Evolutionary conservation across 2,888 invertebrate genomes (phyloP).

Genomic region (Stenodema calcarata): DNA sequence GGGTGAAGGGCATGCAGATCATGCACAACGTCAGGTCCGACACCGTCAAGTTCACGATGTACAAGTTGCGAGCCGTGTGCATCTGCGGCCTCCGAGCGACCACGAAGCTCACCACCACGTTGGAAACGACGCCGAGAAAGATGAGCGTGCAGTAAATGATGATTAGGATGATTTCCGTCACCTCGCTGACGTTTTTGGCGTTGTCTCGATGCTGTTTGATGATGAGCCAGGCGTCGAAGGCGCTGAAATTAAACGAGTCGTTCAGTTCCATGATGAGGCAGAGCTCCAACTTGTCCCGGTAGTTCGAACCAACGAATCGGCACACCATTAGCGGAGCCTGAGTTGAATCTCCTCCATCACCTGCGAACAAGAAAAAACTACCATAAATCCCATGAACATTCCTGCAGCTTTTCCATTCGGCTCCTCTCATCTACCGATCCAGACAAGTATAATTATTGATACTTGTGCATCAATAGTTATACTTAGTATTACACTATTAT

Average conservation of each 20-base stretch:
- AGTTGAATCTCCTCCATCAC: conserved; percentile 23
- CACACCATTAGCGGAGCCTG: conserved; percentile 48
- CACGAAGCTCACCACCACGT: conserved; percentile 61
- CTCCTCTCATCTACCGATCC: too few species aligned
- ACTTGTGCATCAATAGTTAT: too few species aligned
- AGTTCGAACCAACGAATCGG: conserved; percentile 38
- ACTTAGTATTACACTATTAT: too few species aligned
- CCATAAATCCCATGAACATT: not conserved
- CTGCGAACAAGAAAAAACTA: not conserved
- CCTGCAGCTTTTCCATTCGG: not conserved
- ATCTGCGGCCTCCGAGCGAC: conserved; percentile 60
- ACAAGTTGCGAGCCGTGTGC: conserved; percentile 63
- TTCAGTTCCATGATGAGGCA: conserved; percentile 55
- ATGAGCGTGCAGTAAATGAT: conserved; percentile 60
- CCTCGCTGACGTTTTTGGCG: conserved; percentile 55
- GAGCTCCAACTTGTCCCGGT: conserved; percentile 42
- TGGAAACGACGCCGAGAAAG: conserved; percentile 60
- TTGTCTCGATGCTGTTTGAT: conserved; percentile 55
- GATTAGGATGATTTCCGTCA: conserved; percentile 59
- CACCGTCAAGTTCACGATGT: conserved; percentile 68
- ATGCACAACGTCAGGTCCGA: conserved; percentile 67
- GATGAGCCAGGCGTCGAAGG: conserved; percentile 57
- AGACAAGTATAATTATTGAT: too few species aligned
- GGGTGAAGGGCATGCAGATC: conserved; percentile 68
- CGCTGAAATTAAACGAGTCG: conserved; percentile 58